These are phyloP conservation scores for Caenorhabditis sp. DNA, from an alignment of 2,888 invertebrate genomes.

Conservation along the genomic window DNA sequence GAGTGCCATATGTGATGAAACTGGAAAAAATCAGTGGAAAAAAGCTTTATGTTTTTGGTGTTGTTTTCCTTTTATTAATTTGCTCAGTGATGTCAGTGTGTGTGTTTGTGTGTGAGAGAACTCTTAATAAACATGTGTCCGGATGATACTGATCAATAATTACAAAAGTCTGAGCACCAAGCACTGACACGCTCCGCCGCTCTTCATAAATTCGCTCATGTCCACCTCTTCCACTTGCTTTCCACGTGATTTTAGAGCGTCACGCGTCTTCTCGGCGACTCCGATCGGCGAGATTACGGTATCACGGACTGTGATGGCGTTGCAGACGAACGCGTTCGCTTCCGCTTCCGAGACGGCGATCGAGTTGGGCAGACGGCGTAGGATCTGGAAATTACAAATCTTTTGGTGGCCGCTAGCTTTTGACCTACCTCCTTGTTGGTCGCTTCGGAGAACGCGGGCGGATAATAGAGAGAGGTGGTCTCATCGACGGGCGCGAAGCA, in stretches of 20 bases:
- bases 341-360: constrained; percentile 76
- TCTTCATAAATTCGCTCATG: constrained; percentile 78
- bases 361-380: constrained; percentile 73
- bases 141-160: neutral
- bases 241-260: constrained; percentile 67
- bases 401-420: too few species aligned
- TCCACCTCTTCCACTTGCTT: constrained; percentile 71
- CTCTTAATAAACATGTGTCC: too few species aligned
- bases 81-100: too few species aligned
- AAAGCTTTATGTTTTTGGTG: too few species aligned
- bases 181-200: constrained; percentile 79
- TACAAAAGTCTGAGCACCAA: constrained; percentile 76
- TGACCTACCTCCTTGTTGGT: constrained; percentile 73
- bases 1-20: too few species aligned
- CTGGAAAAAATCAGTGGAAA: too few species aligned
- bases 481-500: constrained; percentile 78
- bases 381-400: too few species aligned
- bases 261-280: constrained; percentile 61
- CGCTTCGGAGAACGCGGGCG: constrained; percentile 72
- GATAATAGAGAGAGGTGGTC: constrained; percentile 75
- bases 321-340: constrained; percentile 77
- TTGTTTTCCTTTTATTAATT: too few species aligned
- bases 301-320: constrained; percentile 75
- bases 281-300: constrained; percentile 78
- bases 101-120: too few species aligned